Conservation (phyloP, 2,113 vertebrate species). For the Garra rufa region DNA sequence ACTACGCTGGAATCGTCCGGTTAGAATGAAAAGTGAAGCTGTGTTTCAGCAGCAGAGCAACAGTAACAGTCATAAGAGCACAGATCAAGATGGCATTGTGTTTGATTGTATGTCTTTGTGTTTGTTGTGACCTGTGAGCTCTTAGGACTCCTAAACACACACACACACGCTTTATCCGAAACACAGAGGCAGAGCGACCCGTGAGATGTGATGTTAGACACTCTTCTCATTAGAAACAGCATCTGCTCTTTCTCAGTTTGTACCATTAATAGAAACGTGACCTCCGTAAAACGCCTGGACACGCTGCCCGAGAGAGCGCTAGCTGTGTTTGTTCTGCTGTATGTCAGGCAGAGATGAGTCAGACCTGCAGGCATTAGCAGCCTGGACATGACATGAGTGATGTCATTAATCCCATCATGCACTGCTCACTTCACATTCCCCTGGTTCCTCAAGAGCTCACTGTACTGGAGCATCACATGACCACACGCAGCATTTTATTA, state of each 20-base stretch:
- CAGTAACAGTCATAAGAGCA: too few relatives aligned
- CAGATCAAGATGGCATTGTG: background rate
- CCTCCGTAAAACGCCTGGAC: background rate
- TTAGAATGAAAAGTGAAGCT: background rate
- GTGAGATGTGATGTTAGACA: background rate
- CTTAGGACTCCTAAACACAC: background rate
- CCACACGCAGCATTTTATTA: too few relatives aligned
- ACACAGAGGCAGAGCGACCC: background rate
- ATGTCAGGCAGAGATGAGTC: background rate
- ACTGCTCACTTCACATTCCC: background rate
- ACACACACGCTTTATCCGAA: background rate
- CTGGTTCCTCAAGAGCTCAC: background rate
- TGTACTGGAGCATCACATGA: background rate
- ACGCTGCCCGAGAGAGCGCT: background rate
- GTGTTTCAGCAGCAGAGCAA: background rate
- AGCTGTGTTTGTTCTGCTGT: background rate
- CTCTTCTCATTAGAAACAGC: background rate
- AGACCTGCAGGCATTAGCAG: constrained; percentile 13
- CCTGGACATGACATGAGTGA: constrained; percentile 1
- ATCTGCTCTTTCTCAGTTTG: background rate
- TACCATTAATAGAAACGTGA: background rate
- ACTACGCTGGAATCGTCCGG: background rate
- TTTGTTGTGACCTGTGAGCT: background rate
- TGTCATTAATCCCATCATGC: constrained; percentile 33
- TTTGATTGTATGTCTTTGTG: background rate